Evolutionary conservation across 1,140 invertebrate species (phyloP), one percentile per base, ranked within the genome.

Genomic region (Heliconius himera): DNA sequence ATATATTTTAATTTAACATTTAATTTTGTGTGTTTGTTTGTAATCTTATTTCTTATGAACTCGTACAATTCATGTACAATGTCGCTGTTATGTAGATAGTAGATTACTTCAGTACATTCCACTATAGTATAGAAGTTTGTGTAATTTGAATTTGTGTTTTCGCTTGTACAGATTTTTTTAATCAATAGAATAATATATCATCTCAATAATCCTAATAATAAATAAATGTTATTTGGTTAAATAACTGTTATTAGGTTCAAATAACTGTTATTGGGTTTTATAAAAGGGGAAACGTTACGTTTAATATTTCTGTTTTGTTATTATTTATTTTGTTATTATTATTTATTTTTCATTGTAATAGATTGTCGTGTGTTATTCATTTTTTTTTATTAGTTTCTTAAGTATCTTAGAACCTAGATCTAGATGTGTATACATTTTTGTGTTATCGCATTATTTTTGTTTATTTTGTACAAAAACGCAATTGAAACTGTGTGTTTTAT

Each of bases 281-380:
- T 78, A 82, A 89, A 90, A 81, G 91, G 93, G 93, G 91, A 93
- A 94, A 90, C 88, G 91, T 93, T 94, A 94, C 93, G 93, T 94
- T 94, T 94, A 94, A 91, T 91, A 89, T 88, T 86, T 84, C 80
- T 89, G 84, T 90, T 92, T 91, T 92, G 89, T 90, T 94, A 87
- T 87, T 91, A 88, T 91, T 90, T 90, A 90, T 91, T 92, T 90
- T 93, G 88, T 91, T 92, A 90, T 91, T 82, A 82, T 87, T 85
- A 85, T 88, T 90, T 89, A 88, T 87, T 87, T n/a, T n/a, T 66
- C 60, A 66, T 66, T 89, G 80, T 90, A 85, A 83, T 88, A 90
- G 84, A 87, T 81, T 85, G 85, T 79, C 89, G 90, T 89, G 87
- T 93, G 91, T 94, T 90, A 90, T 93, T 91, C 22, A 60, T 13